A percentile compares a stretch with the other conserved stretches of the same genome.
Evolutionary conservation across 1,140 invertebrate species (phyloP).

Genomic region (Heliconius himera): DNA sequence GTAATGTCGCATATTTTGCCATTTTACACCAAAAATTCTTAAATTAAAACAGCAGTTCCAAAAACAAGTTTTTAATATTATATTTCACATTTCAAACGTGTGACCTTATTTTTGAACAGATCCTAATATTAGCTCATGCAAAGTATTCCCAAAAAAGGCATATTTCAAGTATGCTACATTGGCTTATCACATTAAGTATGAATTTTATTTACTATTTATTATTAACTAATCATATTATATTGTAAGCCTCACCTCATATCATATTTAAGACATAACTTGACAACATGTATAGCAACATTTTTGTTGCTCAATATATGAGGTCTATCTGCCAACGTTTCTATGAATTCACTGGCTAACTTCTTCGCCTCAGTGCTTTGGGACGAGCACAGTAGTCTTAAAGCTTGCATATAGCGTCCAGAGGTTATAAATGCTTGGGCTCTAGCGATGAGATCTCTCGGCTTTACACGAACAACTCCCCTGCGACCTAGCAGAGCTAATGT

Average conservation of each 20-base stretch:
- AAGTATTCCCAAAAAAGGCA: too few relatives aligned
- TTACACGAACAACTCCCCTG: conserved; percentile 92
- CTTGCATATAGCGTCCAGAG: conserved; percentile 85
- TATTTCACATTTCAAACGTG: too few relatives aligned
- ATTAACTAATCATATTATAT: background rate
- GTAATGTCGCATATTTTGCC: too few relatives aligned
- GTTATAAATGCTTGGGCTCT: conserved; percentile 58
- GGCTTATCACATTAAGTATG: background rate
- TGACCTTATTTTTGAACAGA: too few relatives aligned
- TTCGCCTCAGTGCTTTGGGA: conserved; percentile 52
- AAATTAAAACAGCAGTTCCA: too few relatives aligned
- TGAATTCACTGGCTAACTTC: conserved; percentile 52
- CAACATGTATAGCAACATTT: conserved; percentile 60
- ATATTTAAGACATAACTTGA: conserved; percentile 67
- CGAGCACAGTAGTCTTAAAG: conserved; percentile 70
- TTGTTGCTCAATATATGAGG: conserved; percentile 64
- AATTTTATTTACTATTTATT: background rate
- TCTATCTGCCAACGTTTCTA: conserved; percentile 57
- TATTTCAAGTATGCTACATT: too few relatives aligned
- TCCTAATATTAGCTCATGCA: too few relatives aligned
- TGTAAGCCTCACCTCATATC: conserved; percentile 52
- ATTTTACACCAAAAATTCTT: too few relatives aligned
- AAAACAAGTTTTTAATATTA: too few relatives aligned
- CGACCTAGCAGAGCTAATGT: conserved; percentile 93
- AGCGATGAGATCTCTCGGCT: conserved; percentile 83